These are phyloP conservation scores for Falcaria lacertinaria DNA, from an alignment of 2,888 invertebrate species.

Conservation along the genomic window DNA sequence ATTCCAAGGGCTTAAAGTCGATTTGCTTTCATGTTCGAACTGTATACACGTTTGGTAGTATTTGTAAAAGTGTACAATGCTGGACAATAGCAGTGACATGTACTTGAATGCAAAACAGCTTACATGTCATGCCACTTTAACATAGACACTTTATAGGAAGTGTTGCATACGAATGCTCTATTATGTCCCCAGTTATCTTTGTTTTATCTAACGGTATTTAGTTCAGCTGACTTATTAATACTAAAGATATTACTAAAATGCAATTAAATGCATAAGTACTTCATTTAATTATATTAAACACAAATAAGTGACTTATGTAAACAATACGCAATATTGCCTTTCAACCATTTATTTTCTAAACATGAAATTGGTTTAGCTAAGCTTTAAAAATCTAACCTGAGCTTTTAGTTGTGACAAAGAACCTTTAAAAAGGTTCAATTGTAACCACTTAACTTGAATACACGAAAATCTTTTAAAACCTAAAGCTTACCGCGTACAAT, in stretches of 20 bases:
- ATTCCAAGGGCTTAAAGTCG: conserved; percentile 10
- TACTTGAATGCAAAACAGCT: conserved; percentile 71
- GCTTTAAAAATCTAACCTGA: no score
- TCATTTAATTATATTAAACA: no score
- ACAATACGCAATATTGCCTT: no score
- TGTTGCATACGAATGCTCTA: conserved; percentile 42
- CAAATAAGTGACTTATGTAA: no score
- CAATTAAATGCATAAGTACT: no score
- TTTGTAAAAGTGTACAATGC: conserved; percentile 45
- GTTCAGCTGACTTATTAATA: no score
- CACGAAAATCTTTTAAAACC: not conserved
- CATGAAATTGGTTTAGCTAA: no score
- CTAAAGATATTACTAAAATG: no score
- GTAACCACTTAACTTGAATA: not conserved
- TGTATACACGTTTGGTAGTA: conserved; percentile 2
- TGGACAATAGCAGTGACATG: conserved; percentile 70
- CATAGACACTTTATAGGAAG: conserved; percentile 61
- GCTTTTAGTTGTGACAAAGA: no score
- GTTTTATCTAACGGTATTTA: no score
- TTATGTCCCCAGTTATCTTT: not conserved
- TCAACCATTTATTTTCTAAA: no score
- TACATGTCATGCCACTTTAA: conserved; percentile 64
- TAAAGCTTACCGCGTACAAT: not conserved
- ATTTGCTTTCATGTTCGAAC: not conserved
- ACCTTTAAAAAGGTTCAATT: not conserved